Percentiles rank a stretch among this genome's conserved stretches.
Conservation (phyloP, 2,113 vertebrate species). For the Pomatorhinus ruficollis region DNA sequence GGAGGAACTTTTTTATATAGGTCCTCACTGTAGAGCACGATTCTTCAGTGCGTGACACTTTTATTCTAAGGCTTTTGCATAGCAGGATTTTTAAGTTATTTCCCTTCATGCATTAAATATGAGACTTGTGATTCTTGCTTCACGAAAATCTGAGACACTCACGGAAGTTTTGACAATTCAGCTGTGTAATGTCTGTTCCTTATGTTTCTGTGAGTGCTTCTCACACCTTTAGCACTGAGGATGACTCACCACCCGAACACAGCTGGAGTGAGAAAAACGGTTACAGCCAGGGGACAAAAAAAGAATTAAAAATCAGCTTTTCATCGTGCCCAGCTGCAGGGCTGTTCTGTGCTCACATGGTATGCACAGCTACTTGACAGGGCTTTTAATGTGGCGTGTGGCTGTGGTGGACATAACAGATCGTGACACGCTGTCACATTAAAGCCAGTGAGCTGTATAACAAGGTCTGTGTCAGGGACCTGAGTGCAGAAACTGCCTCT, state of each 20-base stretch:
- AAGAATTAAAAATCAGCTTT: neutral
- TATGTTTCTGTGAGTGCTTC: neutral
- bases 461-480: neutral
- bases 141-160: neutral
- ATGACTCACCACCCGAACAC: neutral
- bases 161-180: neutral
- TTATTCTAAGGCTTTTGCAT: neutral
- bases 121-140: neutral
- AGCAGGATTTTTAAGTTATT: neutral
- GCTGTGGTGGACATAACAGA: neutral
- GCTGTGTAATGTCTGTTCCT: conserved; percentile 10
- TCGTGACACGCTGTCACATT: rapidly evolving
- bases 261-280: neutral
- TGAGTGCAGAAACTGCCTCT: neutral
- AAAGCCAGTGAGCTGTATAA: neutral
- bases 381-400: neutral
- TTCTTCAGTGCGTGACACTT: neutral
- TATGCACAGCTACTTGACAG: neutral
- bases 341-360: neutral
- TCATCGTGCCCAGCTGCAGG: neutral
- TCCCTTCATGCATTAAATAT: conserved; percentile 15
- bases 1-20: neutral
- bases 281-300: neutral
- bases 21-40: neutral
- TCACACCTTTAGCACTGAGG: neutral